These are phyloP conservation scores for Mylabris sibirica DNA, from an alignment of 2,888 invertebrate species.

Conservation along the genomic window DNA sequence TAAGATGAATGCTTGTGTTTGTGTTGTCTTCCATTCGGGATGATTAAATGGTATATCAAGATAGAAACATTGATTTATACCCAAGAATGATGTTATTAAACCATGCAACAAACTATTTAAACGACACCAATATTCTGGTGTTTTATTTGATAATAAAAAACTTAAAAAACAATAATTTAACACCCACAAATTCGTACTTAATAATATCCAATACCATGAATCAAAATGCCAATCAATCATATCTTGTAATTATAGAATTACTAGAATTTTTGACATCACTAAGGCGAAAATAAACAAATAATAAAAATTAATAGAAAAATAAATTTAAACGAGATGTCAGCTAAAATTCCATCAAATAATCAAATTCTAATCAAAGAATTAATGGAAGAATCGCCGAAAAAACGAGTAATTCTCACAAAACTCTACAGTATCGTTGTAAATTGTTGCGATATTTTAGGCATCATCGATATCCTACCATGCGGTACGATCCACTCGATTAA, in stretches of 20 bases:
- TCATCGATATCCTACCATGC: slow-evolving; percentile 53
- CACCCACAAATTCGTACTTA: slow-evolving; percentile 46
- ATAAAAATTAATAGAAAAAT: slow-evolving; percentile 17
- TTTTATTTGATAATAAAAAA: slow-evolving; percentile 38
- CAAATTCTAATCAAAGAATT: neutral
- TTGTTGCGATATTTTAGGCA: slow-evolving; percentile 52
- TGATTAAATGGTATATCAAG: slow-evolving; percentile 52
- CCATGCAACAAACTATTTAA: slow-evolving; percentile 54
- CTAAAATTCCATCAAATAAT: no score
- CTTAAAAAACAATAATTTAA: slow-evolving; percentile 39
- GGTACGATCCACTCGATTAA: slow-evolving; percentile 52
- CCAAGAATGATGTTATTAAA: slow-evolving; percentile 49
- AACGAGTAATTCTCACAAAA: slow-evolving; percentile 27
- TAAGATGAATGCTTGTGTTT: slow-evolving; percentile 59
- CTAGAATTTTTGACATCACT: neutral
- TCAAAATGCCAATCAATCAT: slow-evolving; percentile 9
- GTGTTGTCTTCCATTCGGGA: slow-evolving; percentile 49
- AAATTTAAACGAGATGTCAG: neutral
- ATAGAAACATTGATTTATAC: slow-evolving; percentile 53
- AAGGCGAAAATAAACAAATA: neutral
- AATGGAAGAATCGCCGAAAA: neutral
- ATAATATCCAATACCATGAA: slow-evolving; percentile 34
- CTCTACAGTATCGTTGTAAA: slow-evolving; percentile 52
- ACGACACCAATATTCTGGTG: slow-evolving; percentile 50
- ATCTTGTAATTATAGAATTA: neutral